Evolutionary conservation across 1,140 invertebrate genomes (phyloP), one percentile per base, ranked within the genome.

Genomic region (Orius laevigatus): DNA sequence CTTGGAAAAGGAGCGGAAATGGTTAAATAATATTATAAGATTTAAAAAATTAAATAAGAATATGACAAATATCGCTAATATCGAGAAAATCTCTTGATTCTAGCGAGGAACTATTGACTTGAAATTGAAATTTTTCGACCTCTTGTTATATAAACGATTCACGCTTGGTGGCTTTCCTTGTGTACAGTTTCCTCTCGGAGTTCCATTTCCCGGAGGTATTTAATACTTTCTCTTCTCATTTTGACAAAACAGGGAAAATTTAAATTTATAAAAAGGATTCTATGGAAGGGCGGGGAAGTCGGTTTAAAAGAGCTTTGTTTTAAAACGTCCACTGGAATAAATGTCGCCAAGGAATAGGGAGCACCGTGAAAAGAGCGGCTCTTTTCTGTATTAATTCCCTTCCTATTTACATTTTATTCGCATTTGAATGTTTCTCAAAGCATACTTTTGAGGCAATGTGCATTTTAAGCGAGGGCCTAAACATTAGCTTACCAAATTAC

Each of bases 231-330:
- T n/a, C n/a, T n/a, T n/a, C n/a, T n/a, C n/a, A n/a, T n/a, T 66
- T 55, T 19, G 56, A 64, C 12, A 67, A 54, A 54, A 15, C 39
- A 15, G 14, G 10, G 10, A 8, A 15, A 40, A 40, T 9, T 40
- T 40, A 9, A 40, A 40, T 40, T 40, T 40, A 9, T 40, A 9
- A 40, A 40, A 14, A 40, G 39, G 39, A 6, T 8, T 8, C 14
- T 6, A 40, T 10, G 39, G 15, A 8, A 10, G 39, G 39, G 39
- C 10, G 14, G 6, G 10, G 39, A 14, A 8, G 6, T 15, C 39
- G 6, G 39, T 8, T 10, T 8, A 40, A 15, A 40, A 8, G 15
- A 6, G 31, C 16, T 20, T 20, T 43, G 18, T 15, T 43, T 15
- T 43, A 43, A 43, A 43, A 15, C 16, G 18, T 20, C 14, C 14